Percentiles rank a stretch among this genome's conserved stretches.
phyloP scores from a whole-genome alignment of 2,888 invertebrate genomes.

The Habrosyne pyritoides region DNA sequence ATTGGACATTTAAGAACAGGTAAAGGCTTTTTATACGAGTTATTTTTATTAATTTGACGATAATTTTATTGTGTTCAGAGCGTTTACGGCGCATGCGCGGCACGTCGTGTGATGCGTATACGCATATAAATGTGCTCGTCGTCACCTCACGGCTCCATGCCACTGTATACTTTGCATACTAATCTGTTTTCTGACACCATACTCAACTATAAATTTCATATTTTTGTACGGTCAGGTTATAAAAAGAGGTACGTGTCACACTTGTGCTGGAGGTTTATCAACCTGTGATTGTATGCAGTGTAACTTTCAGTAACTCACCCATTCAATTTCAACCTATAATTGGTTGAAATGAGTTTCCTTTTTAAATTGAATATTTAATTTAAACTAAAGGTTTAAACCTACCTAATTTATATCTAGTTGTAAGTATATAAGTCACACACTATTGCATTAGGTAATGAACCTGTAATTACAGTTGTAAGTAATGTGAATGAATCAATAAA shows the following conservation, averaged over 20 bases:
- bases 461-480: too few relatives aligned
- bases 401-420: too few relatives aligned
- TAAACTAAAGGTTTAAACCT: too few relatives aligned
- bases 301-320: neutral
- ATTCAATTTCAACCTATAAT: neutral
- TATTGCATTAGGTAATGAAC: too few relatives aligned
- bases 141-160: slow-evolving; percentile 67
- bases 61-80: slow-evolving; percentile 49
- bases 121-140: slow-evolving; percentile 73
- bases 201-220: slow-evolving; percentile 44
- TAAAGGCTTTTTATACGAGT: slow-evolving; percentile 31
- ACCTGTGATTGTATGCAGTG: slow-evolving; percentile 22
- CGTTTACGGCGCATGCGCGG: slow-evolving; percentile 43
- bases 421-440: too few relatives aligned
- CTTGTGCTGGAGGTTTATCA: slow-evolving; percentile 36
- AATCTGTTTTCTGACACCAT: slow-evolving; percentile 44
- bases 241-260: slow-evolving; percentile 30
- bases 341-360: too few relatives aligned
- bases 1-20: slow-evolving; percentile 25
- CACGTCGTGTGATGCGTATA: slow-evolving; percentile 52
- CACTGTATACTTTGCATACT: slow-evolving; percentile 70
- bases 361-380: too few relatives aligned
- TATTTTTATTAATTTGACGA: slow-evolving; percentile 52
- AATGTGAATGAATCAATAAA: too few relatives aligned
- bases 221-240: slow-evolving; percentile 39